Evolutionary conservation across 2,797 vertebrate genomes (phyloP).

Genomic region (Ispidina picta): DNA sequence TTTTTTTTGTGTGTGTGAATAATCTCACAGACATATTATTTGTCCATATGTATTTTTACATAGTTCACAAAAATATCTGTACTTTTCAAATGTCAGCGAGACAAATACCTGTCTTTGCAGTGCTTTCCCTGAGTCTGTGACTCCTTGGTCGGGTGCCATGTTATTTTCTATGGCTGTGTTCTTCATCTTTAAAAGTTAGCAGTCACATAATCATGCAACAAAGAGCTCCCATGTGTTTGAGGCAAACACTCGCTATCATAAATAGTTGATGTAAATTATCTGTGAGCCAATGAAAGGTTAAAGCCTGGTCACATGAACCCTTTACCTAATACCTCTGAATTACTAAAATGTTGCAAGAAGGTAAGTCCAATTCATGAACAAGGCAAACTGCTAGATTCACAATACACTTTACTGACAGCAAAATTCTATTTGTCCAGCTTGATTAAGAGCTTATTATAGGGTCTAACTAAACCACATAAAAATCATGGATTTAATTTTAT

Average conservation of each 20-base stretch:
- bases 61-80: neutral
- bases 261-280: neutral
- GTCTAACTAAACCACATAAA: neutral
- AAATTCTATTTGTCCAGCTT: neutral
- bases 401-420: neutral
- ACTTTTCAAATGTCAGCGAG: neutral
- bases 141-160: neutral
- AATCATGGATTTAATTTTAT: neutral
- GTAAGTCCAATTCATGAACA: neutral
- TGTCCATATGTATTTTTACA: neutral
- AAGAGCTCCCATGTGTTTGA: fast-evolving
- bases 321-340: neutral
- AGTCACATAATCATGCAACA: neutral
- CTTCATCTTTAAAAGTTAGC: neutral
- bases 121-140: neutral
- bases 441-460: neutral
- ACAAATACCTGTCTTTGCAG: neutral
- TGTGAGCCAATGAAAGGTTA: neutral
- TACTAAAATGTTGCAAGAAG: neutral
- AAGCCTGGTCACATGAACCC: neutral
- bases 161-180: neutral
- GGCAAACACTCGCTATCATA: neutral
- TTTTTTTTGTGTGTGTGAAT: neutral
- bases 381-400: neutral
- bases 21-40: neutral